Base-by-base conservation (phyloP, 1,140 invertebrate genomes). In the Musca domestica region DNA sequence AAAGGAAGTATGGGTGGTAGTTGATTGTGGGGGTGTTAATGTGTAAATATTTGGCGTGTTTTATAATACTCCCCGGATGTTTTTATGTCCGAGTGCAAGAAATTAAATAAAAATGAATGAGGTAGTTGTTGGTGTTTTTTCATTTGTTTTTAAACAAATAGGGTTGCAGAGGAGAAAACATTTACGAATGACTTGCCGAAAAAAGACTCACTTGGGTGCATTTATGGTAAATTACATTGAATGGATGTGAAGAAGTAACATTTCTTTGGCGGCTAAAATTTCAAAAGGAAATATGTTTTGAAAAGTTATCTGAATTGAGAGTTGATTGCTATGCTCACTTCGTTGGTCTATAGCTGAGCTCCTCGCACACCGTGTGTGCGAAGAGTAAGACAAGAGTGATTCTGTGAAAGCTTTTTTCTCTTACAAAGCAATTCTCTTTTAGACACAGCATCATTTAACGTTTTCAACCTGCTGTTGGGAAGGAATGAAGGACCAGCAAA, bases 231-330 rank as follows among this genome's bases (percentile, higher is more conserved):
- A 34, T 41, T 41, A 41, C 34, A 41, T 41, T 41, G 34, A 41
- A 41, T 19, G 7, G 54, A 27, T 34, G 27, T 22, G n/a, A 61
- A 41, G 34, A 61, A 61, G 12, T 61, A 61, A 61, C 56, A 61
- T 61, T 41, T 61, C 7, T 19, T 61, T 22, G 23, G 56, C 56
- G 19, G 17, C 72, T 73, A 74, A 74, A 73, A 66, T 68, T 54
- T n/a, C 25, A 41, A 23, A 23, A 49, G 41, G n/a, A 34, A 10
- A 2, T 12, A 3, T 41, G 34, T 12, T 41, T 41, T 12, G 3
- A 30, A 30, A 30, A 9, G 27, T 4, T 30, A 41, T 10, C 10
- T 10, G 4, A 12, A 7, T 2, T 41, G 34, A 41, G 34, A 41
- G 34, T 41, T n/a, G n/a, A n/a, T n/a, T n/a, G n/a, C n/a, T n/a